Evolutionary conservation across 2,113 vertebrate genomes (phyloP), one percentile per base, ranked within the genome.

Genomic region (Ranitomeya variabilis): DNA sequence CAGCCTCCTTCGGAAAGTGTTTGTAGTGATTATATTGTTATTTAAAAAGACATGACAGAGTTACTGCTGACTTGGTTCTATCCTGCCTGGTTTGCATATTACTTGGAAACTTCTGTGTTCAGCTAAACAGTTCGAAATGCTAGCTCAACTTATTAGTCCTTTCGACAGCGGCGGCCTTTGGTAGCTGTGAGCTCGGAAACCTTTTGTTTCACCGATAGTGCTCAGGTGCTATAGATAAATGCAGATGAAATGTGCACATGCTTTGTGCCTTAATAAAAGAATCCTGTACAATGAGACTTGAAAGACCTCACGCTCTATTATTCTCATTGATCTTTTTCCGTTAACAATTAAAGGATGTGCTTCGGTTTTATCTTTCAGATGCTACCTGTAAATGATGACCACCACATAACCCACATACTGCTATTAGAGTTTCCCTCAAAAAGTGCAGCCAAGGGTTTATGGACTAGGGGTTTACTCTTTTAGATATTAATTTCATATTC

Each of bases 21-120:
- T 89, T 89, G 60, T 67, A 89, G 87, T 77, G 81, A 89, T 89
- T 89, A 84, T 84, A 77, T 89, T 84, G 80, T 89, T 89, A 84
- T 89, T 89, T 84, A 89, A 89, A 89, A 89, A 84, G 87, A 89
- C 81, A 89, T 89, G 45, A 74, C 81, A 26, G 81, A 84, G 81
- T 89, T 84, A 89, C 76, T 89, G 87, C 87, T 89, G 87, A 89
- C 81, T 78, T 83, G 71, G 71, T 89, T 78, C 45, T 66, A 67
- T 89, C 80, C 45, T 89, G 60, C 57, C 87, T 89, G 59, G 45
- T 55, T 78, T 84, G 81, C 81, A 89, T 83, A 89, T 77, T 82
- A 59, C 64, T 82, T 84, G 9, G 55, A 84, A 89, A 84, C 37
- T 67, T 89, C 71, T 83, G 16, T 77, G 80, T 83, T 88, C 55